These are phyloP conservation scores for Sebastes itinus DNA, from an alignment of 2,797 vertebrate species.

Conservation along the genomic window DNA sequence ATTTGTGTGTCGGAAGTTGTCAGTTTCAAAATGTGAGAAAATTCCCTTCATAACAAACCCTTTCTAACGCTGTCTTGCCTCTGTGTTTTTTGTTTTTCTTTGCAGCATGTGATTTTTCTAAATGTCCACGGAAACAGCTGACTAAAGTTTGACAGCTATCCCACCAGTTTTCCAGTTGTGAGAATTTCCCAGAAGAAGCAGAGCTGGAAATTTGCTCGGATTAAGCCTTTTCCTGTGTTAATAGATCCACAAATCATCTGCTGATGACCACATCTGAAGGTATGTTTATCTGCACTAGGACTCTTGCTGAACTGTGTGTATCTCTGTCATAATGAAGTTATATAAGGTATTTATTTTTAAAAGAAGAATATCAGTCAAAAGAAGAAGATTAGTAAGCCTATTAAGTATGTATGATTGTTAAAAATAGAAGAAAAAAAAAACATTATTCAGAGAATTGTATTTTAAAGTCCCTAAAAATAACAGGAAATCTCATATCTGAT, in stretches of 20 bases:
- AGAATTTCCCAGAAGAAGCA: constrained; percentile 47
- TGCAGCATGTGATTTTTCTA: constrained; percentile 79
- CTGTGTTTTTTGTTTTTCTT: constrained; percentile 32
- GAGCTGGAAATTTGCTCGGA: constrained; percentile 59
- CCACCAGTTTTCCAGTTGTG: constrained; percentile 46
- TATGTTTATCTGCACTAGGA: constrained; percentile 43
- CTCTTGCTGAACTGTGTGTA: background rate
- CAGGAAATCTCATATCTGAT: too few species aligned
- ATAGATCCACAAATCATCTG: constrained; percentile 51
- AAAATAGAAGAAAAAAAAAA: too few species aligned
- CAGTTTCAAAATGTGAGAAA: background rate
- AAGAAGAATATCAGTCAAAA: too few species aligned
- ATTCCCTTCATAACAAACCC: background rate
- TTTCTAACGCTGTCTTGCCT: background rate
- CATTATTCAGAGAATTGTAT: too few species aligned
- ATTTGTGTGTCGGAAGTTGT: background rate
- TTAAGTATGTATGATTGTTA: too few species aligned
- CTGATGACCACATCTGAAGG: constrained; percentile 78
- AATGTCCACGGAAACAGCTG: constrained; percentile 66
- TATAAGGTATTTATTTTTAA: too few species aligned
- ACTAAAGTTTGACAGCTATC: constrained; percentile 58
- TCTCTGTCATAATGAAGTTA: background rate
- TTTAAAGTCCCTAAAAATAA: too few species aligned
- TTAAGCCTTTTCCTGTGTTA: constrained; percentile 53
- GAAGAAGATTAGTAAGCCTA: too few species aligned